A percentile compares a stretch with the other conserved stretches of the same genome.
These are phyloP conservation scores for Dicerorhinus sumatrensis DNA, from an alignment of 2,113 vertebrate genomes.

Conservation along the genomic window DNA sequence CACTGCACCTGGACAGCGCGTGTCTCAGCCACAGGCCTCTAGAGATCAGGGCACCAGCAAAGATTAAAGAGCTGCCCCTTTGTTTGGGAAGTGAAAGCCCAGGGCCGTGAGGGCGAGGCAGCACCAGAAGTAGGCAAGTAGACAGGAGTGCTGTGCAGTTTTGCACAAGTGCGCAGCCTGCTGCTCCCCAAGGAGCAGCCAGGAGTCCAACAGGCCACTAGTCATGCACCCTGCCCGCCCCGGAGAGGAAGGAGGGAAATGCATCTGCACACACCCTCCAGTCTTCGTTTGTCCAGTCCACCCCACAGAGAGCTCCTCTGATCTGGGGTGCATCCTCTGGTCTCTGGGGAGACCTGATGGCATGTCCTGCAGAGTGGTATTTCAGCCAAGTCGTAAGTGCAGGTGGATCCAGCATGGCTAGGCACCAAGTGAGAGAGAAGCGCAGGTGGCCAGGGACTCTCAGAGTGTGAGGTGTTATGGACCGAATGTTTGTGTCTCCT, in stretches of 20 bases:
- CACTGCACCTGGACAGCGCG: accelerated
- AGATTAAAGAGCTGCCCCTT: background rate
- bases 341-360: background rate
- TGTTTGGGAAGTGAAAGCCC: background rate
- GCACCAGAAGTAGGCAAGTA: background rate
- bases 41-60: background rate
- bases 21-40: background rate
- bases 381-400: background rate
- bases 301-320: background rate
- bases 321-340: accelerated
- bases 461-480: no score
- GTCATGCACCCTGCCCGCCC: background rate
- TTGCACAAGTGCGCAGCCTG: no score
- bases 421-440: no score
- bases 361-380: no score
- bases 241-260: accelerated
- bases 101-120: background rate
- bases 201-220: no score
- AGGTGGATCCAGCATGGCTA: accelerated
- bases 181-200: background rate
- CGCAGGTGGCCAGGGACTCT: no score
- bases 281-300: accelerated
- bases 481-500: no score
- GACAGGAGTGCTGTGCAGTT: no score
- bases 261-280: accelerated